These are phyloP conservation scores for Halcyon badia DNA, from an alignment of 2,797 vertebrate genomes.

Conservation along the genomic window DNA sequence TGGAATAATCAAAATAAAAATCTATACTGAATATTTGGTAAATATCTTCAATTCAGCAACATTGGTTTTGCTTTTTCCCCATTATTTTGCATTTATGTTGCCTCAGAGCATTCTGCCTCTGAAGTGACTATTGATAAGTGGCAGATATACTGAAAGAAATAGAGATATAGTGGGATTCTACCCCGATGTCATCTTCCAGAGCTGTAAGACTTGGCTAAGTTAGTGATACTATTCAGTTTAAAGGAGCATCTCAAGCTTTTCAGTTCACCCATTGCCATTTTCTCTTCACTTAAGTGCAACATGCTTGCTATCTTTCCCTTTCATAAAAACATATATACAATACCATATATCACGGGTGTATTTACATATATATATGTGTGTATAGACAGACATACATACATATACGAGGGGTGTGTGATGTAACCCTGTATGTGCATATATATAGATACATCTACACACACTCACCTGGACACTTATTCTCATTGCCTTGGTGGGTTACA, in stretches of 20 bases:
- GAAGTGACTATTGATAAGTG: background rate
- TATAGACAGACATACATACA: rapidly evolving
- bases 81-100: conserved; percentile 3
- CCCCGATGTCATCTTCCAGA: background rate
- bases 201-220: background rate
- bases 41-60: background rate
- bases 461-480: background rate
- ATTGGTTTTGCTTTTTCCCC: background rate
- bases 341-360: no score
- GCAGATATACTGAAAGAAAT: background rate
- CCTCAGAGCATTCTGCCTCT: background rate
- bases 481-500: background rate
- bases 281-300: background rate
- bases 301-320: rapidly evolving
- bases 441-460: background rate
- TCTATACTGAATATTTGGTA: background rate
- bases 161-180: background rate
- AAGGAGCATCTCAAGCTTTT: background rate
- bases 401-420: background rate
- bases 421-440: rapidly evolving
- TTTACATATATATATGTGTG: no score
- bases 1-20: conserved; percentile 17
- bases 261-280: background rate
- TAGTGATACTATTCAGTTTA: background rate
- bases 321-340: background rate